A percentile compares a stretch with the other conserved stretches of the same genome.
Evolutionary conservation across 1,140 invertebrate species (phyloP).

Genomic region (Drosophila ambigua): DNA sequence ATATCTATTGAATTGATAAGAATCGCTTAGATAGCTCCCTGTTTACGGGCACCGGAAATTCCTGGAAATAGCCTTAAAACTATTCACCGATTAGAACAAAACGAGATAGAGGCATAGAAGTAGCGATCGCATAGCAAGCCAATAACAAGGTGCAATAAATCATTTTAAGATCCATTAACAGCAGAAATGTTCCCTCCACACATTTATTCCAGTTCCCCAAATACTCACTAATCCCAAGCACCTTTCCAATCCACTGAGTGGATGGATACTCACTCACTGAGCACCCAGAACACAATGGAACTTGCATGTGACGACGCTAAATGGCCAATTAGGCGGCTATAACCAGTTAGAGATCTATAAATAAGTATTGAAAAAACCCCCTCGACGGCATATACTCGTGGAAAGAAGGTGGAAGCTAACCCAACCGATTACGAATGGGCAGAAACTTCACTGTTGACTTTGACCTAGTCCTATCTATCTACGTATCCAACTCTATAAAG

Average conservation of each 20-base stretch:
- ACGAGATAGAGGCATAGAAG: not conserved
- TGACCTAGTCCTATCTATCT: too few species aligned
- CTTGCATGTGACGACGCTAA: constrained; percentile 38
- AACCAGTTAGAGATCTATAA: constrained; percentile 50
- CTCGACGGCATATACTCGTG: not conserved
- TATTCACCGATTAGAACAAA: constrained; percentile 42
- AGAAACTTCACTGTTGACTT: too few species aligned
- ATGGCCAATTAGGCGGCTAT: constrained; percentile 36
- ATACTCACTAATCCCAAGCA: constrained; percentile 10
- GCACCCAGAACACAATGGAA: constrained; percentile 23
- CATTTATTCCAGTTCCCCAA: not conserved
- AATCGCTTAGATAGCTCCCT: constrained; percentile 14
- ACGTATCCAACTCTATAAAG: too few species aligned
- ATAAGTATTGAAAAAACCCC: constrained; percentile 33
- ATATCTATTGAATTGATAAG: constrained; percentile 11
- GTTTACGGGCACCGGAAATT: constrained; percentile 41
- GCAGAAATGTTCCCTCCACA: too few species aligned
- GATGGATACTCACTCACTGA: too few species aligned
- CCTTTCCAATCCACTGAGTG: not conserved
- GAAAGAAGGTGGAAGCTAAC: not conserved
- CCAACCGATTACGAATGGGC: not conserved
- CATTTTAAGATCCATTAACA: too few species aligned
- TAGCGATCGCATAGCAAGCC: too few species aligned
- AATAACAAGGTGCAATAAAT: too few species aligned
- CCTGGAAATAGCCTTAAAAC: constrained; percentile 48